These are phyloP conservation scores for Scolopax rusticola DNA, from an alignment of 2,797 vertebrate genomes.

Conservation along the genomic window DNA sequence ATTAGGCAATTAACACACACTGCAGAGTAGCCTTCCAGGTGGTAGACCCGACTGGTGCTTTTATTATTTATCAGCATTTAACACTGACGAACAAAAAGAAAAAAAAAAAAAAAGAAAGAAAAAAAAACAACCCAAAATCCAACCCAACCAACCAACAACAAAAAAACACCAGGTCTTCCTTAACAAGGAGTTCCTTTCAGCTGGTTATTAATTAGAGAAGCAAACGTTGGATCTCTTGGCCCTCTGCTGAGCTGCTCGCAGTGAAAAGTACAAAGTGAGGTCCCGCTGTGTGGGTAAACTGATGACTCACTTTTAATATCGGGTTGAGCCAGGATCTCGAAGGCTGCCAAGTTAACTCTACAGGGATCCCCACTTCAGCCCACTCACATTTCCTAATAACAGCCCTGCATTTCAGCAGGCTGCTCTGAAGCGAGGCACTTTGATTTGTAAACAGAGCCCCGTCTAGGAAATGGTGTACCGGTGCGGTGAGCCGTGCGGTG, in stretches of 20 bases:
- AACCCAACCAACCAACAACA: background rate
- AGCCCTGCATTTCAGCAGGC: slow-evolving; percentile 74
- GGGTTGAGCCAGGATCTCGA: slow-evolving; percentile 77
- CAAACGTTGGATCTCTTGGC: slow-evolving; percentile 35
- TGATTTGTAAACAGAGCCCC: slow-evolving; percentile 78
- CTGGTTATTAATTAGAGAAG: slow-evolving; percentile 77
- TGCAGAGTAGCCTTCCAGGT: background rate
- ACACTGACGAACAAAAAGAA: background rate
- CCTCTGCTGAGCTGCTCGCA: slow-evolving; percentile 66
- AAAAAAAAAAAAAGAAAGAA: background rate
- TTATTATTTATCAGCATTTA: slow-evolving; percentile 12
- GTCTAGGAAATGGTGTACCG: slow-evolving; percentile 53
- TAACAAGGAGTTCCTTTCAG: slow-evolving; percentile 74
- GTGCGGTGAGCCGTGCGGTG: background rate
- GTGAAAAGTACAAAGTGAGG: slow-evolving; percentile 77
- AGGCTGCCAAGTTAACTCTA: slow-evolving; percentile 81
- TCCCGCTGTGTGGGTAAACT: slow-evolving; percentile 84
- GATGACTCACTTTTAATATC: slow-evolving; percentile 87
- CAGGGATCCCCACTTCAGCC: slow-evolving; percentile 81
- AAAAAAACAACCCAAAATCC: background rate
- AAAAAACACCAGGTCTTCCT: background rate
- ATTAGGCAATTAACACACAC: background rate
- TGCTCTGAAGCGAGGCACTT: slow-evolving; percentile 64
- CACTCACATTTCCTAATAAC: slow-evolving; percentile 85
- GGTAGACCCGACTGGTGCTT: background rate